Evolutionary conservation across 1,140 invertebrate genomes (phyloP).

Genomic region (Physella acuta): DNA sequence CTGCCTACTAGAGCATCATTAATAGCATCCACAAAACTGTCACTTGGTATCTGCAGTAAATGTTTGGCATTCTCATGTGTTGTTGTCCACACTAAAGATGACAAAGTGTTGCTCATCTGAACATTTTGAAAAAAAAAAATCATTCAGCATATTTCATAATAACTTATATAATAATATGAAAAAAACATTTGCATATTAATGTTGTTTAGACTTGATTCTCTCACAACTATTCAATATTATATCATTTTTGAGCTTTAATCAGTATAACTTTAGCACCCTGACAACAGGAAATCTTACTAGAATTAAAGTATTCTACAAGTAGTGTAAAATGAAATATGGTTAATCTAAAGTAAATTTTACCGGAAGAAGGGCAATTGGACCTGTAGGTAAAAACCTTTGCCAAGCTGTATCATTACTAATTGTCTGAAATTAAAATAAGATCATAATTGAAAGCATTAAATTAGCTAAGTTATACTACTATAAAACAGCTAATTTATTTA

Average conservation of each 20-base stretch:
- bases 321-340: no score
- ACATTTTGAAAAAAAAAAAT: no score
- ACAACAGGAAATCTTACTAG: no score
- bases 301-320: no score
- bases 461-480: no score
- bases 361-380: slow-evolving; percentile 88
- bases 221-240: not conserved
- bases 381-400: slow-evolving; percentile 90
- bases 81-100: slow-evolving; percentile 91
- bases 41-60: slow-evolving; percentile 70
- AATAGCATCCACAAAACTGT: slow-evolving; percentile 85
- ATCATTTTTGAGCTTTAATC: not conserved
- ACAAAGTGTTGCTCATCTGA: slow-evolving; percentile 72
- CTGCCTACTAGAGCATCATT: slow-evolving; percentile 82
- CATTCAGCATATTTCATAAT: not conserved
- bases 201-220: not conserved
- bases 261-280: not conserved
- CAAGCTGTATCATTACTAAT: slow-evolving; percentile 83
- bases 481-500: no score
- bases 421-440: slow-evolving; percentile 65
- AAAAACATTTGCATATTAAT: not conserved
- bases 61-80: slow-evolving; percentile 72
- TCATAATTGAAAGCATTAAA: no score
- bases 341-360: no score
- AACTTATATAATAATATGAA: not conserved